Evolutionary conservation across 2,888 invertebrate genomes (phyloP).

Genomic region (Nemotelus nigrinus): DNA sequence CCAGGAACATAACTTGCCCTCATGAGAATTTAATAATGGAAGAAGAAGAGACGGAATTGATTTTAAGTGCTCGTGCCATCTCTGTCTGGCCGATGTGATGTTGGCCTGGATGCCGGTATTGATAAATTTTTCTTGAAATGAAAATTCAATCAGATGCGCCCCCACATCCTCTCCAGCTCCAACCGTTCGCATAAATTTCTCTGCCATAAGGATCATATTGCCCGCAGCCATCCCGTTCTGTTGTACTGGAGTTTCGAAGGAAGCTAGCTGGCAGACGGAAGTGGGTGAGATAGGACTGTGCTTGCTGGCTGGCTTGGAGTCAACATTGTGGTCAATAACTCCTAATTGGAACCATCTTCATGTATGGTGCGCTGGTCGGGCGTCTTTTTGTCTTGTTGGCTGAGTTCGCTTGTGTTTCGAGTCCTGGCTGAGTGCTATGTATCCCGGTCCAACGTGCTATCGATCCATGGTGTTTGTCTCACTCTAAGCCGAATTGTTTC

Average conservation of each 20-base stretch:
- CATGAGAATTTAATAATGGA: conserved; percentile 44
- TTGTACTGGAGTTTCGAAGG: background rate
- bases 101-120: conserved; percentile 1
- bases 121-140: conserved; percentile 44
- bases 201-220: background rate
- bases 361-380: conserved; percentile 16
- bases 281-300: background rate
- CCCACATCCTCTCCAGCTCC: conserved; percentile 1
- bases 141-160: conserved; percentile 43
- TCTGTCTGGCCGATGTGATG: conserved; percentile 15
- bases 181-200: conserved; percentile 18
- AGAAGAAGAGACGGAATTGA: conserved; percentile 49
- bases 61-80: conserved; percentile 48
- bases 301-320: background rate
- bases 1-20: conserved; percentile 29
- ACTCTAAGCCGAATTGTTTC: background rate
- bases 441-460: too few relatives aligned
- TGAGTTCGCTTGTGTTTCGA: background rate
- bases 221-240: conserved; percentile 19
- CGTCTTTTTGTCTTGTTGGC: conserved; percentile 36
- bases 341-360: conserved; percentile 50
- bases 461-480: too few relatives aligned
- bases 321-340: conserved; percentile 49
- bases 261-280: background rate
- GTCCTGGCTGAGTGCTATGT: background rate